phyloP scores from a whole-genome alignment of 2,113 vertebrate species.

The Phaethornis superciliosus region DNA sequence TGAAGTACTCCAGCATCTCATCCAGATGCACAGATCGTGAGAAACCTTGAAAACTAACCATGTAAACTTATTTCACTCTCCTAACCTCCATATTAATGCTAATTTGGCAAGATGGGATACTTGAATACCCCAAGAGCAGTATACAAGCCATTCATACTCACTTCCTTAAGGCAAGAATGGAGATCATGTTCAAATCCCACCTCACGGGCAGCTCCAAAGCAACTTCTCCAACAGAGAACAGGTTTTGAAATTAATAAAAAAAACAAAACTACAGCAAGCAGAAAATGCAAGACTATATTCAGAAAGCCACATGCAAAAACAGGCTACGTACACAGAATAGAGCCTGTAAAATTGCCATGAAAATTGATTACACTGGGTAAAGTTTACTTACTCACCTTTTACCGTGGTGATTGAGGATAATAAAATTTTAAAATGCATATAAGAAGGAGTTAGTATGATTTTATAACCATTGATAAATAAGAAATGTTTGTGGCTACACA shows the following conservation, averaged over 20 bases:
- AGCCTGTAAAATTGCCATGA: constrained; percentile 39
- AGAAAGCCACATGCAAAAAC: background rate
- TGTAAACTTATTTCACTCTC: background rate
- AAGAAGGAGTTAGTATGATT: constrained; percentile 42
- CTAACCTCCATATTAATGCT: background rate
- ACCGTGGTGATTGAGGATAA: constrained; percentile 19
- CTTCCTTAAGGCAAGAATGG: background rate
- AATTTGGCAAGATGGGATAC: background rate
- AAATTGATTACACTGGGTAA: background rate
- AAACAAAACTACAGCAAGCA: background rate
- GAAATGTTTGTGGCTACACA: background rate
- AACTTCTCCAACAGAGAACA: background rate
- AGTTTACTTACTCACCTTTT: constrained; percentile 41
- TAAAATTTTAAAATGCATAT: constrained; percentile 12
- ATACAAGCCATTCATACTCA: background rate
- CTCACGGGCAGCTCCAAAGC: background rate
- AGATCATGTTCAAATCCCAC: background rate
- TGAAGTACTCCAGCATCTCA: background rate
- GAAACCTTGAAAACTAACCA: background rate
- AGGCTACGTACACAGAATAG: background rate
- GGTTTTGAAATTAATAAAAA: background rate
- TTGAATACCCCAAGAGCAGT: background rate
- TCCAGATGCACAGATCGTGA: background rate
- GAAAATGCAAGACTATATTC: background rate
- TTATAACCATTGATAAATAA: constrained; percentile 13